Conservation (phyloP, 1,140 invertebrate species). For the Branchinecta lindahli region DNA sequence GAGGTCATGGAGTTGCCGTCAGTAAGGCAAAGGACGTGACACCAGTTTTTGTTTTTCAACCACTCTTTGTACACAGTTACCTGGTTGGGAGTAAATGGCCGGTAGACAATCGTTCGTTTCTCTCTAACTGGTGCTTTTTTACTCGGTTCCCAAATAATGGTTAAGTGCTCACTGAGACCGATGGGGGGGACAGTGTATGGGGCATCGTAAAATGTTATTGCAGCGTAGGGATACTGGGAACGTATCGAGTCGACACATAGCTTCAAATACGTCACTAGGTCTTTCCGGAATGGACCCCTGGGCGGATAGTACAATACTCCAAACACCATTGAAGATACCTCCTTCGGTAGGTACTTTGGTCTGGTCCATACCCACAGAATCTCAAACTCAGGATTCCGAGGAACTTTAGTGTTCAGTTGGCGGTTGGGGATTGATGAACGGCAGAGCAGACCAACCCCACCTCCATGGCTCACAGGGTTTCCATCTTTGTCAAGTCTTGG, state of each 20-base stretch:
- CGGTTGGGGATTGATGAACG: neutral
- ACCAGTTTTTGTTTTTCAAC: constrained; percentile 1
- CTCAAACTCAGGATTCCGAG: constrained; percentile 4
- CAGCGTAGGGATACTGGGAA: constrained; percentile 4
- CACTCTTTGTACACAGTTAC: constrained; percentile 2
- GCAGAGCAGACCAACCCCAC: constrained; percentile 3
- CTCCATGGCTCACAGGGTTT: constrained; percentile 1
- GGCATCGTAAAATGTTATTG: neutral
- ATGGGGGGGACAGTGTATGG: neutral
- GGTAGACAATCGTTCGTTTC: neutral
- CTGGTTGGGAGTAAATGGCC: constrained; percentile 3
- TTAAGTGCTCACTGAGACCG: neutral
- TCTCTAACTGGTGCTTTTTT: constrained; percentile 8
- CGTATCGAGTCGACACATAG: constrained; percentile 5
- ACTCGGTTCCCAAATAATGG: constrained; percentile 1
- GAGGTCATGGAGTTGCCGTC: constrained; percentile 1
- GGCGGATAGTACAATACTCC: neutral
- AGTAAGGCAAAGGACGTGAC: constrained; percentile 1
- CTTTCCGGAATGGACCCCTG: constrained; percentile 3
- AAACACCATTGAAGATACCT: neutral
- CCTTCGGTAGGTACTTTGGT: constrained; percentile 4
- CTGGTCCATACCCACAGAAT: constrained; percentile 7
- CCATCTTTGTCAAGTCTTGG: constrained; percentile 5
- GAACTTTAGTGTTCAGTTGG: constrained; percentile 5
- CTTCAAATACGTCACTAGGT: neutral